Base-by-base conservation (phyloP, 2,888 invertebrate species). In the Brenthis hecate region DNA sequence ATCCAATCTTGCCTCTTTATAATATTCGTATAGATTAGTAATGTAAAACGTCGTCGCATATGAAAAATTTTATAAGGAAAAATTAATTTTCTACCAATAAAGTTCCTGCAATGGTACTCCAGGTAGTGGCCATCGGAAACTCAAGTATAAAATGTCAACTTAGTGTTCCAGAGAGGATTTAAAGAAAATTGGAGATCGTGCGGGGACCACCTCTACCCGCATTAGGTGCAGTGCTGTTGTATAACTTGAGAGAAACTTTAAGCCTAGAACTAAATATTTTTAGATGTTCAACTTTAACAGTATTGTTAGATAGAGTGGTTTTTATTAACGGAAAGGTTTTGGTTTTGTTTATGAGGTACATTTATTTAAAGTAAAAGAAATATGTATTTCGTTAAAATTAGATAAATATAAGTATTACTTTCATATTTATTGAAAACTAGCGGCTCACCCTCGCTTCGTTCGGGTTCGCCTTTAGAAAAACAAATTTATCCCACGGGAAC, bases 151-250 rank as follows among this genome's bases (percentile, higher is more conserved):
- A 69, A 48, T 36, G 66, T 66, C 63, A 70, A 66, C 62, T 64
- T 66, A 66, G 70, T 66, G 63, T 70, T 66, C 28, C 69, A 60
- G 55, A 54, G 63, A 69, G 70, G 72, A 72, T 73, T 71, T 72
- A 72, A 71, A 69, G 68, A 69, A 72, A 72, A 73, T 73, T 68
- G 72, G 61, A 73, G 61, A 69, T 50, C 66, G 63, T 64, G 55
- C 55, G 60, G 58, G 43, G 53, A 23, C 32, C 58, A 32, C 55
- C 36, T 28, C 23, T 56, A 23, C 13, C 55, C 43, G 70, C 6
- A 64, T 70, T 66, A 60, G 43, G 23, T 70, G 66, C 50, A 62
- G 28, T 47, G 14, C 48, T n/a, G n/a, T 53, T 50, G 55, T 55
- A 50, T 61, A 61, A 54, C 47, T 43, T 16, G 28, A 28, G 51